Evolutionary conservation across 2,797 vertebrate genomes (phyloP).

Genomic region (Typhlichthys eigenmanni): DNA sequence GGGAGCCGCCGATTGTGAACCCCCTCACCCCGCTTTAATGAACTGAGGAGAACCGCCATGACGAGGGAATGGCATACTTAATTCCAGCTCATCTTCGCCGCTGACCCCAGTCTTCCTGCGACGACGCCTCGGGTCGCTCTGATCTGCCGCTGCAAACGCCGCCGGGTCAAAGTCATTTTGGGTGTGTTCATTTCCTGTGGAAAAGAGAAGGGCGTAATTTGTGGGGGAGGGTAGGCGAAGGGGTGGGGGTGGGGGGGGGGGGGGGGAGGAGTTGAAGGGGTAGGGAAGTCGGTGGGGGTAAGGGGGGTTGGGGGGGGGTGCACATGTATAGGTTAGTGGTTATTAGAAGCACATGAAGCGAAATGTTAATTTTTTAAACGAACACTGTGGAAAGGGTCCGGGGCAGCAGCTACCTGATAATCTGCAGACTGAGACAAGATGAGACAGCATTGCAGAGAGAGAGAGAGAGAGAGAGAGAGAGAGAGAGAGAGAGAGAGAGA

Average conservation of each 20-base stretch:
- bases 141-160: slow-evolving; percentile 82
- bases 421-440: slow-evolving; percentile 59
- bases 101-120: slow-evolving; percentile 83
- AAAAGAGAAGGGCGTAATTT: slow-evolving; percentile 72
- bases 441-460: slow-evolving; percentile 55
- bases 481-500: slow-evolving; percentile 34
- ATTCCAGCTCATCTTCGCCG: slow-evolving; percentile 94
- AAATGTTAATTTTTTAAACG: slow-evolving; percentile 99
- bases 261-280: slow-evolving; percentile 40
- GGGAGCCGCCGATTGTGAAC: slow-evolving; percentile 81
- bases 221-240: neutral
- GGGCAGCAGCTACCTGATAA: slow-evolving; percentile 86
- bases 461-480: slow-evolving; percentile 15
- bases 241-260: neutral
- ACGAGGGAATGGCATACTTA: slow-evolving; percentile 96
- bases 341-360: slow-evolving; percentile 99
- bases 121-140: slow-evolving; percentile 91
- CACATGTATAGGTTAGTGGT: slow-evolving; percentile 86
- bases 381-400: slow-evolving; percentile 80
- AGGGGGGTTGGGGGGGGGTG: slow-evolving; percentile 42
- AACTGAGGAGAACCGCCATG: slow-evolving; percentile 93
- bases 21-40: slow-evolving; percentile 94
- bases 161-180: slow-evolving; percentile 96
- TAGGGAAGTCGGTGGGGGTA: slow-evolving; percentile 36
- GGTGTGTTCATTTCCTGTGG: slow-evolving; percentile 93